Conservation (phyloP, 1,140 invertebrate species). For the Cyclargus thomasi region DNA sequence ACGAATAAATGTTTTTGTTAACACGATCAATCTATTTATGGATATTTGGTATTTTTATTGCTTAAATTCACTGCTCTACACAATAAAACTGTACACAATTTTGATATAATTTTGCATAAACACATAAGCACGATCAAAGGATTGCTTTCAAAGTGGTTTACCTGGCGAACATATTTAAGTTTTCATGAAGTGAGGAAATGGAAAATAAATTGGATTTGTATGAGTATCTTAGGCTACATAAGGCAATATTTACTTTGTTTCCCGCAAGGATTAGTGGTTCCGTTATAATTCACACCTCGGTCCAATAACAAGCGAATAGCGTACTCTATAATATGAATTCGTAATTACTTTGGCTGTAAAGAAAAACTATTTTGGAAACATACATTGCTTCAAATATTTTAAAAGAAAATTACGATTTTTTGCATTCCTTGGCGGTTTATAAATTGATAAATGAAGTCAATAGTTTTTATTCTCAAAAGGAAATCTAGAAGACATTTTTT, state of each 20-base stretch:
- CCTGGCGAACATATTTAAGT: slow-evolving; percentile 72
- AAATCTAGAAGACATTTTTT: too few relatives aligned
- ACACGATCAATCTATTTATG: too few relatives aligned
- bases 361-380: too few relatives aligned
- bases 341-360: too few relatives aligned
- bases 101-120: slow-evolving; percentile 70
- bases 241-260: slow-evolving; percentile 68
- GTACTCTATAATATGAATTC: slow-evolving; percentile 18
- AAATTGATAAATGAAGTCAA: too few relatives aligned
- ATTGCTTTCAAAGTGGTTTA: slow-evolving; percentile 70
- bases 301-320: slow-evolving; percentile 27
- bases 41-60: not conserved
- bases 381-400: too few relatives aligned
- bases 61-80: not conserved
- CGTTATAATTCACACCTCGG: slow-evolving; percentile 41
- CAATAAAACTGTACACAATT: slow-evolving; percentile 30
- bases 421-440: too few relatives aligned
- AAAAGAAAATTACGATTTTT: too few relatives aligned
- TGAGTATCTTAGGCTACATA: slow-evolving; percentile 66
- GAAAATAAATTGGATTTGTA: slow-evolving; percentile 74
- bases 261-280: slow-evolving; percentile 42
- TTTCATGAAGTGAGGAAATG: slow-evolving; percentile 74
- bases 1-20: too few relatives aligned
- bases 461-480: too few relatives aligned
- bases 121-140: slow-evolving; percentile 69